Conservation (phyloP, 2,113 vertebrate genomes). For the Brachyhypopomus gauderio region DNA sequence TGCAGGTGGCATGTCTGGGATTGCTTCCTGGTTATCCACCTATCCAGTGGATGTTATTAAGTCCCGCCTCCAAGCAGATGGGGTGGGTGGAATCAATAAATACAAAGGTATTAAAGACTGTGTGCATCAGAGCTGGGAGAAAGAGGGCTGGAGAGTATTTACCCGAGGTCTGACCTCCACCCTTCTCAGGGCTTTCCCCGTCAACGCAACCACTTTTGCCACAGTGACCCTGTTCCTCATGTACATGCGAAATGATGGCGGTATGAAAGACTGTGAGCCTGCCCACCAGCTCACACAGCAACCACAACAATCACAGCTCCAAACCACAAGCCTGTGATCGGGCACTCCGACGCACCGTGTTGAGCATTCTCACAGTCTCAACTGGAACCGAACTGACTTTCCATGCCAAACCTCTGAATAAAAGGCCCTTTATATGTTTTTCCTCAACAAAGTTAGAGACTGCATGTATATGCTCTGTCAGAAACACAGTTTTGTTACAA, state of each 20-base stretch:
- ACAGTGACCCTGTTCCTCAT: slow-evolving; percentile 83
- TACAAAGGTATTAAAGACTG: slow-evolving; percentile 82
- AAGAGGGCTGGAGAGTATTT: slow-evolving; percentile 83
- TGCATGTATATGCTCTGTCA: slow-evolving; percentile 64
- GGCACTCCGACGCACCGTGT: not conserved
- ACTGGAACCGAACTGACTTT: slow-evolving; percentile 1
- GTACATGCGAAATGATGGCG: slow-evolving; percentile 71
- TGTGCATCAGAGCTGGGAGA: slow-evolving; percentile 74
- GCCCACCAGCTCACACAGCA: slow-evolving; percentile 73
- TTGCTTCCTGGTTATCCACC: slow-evolving; percentile 85
- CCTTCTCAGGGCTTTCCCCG: slow-evolving; percentile 82
- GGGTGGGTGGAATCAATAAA: slow-evolving; percentile 70
- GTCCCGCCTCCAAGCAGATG: slow-evolving; percentile 83
- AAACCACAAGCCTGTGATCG: slow-evolving; percentile 82
- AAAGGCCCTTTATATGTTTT: slow-evolving; percentile 55
- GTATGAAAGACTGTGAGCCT: slow-evolving; percentile 65
- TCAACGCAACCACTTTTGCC: slow-evolving; percentile 85
- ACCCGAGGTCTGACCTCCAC: slow-evolving; percentile 82
- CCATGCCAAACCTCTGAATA: not conserved
- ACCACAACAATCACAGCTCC: slow-evolving; percentile 79
- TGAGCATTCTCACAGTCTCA: not conserved
- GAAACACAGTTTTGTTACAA: slow-evolving; percentile 42
- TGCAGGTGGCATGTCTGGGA: slow-evolving; percentile 82
- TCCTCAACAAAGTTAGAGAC: slow-evolving; percentile 46
- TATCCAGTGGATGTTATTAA: slow-evolving; percentile 86